Conservation (phyloP, 2,888 invertebrate genomes). For the Leucophora obtusa region DNA sequence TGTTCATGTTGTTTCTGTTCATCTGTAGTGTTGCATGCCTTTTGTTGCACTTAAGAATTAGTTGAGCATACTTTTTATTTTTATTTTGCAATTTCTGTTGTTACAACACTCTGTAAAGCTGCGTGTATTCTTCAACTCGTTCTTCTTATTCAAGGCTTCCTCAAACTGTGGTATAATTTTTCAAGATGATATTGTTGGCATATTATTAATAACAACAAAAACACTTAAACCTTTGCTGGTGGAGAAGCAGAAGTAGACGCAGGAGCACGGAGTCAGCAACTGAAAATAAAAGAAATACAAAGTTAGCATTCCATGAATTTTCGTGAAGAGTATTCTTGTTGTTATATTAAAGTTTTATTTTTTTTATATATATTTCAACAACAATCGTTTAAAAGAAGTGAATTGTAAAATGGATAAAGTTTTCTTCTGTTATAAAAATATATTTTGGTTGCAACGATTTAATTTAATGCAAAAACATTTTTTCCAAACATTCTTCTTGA, state of each 20-base stretch:
- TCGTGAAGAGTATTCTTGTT: slow-evolving; percentile 37
- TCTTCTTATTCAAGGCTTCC: slow-evolving; percentile 4
- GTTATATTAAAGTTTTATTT: slow-evolving; percentile 39
- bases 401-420: slow-evolving; percentile 48
- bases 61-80: slow-evolving; percentile 49
- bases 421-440: slow-evolving; percentile 11
- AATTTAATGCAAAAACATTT: slow-evolving; percentile 8
- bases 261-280: neutral
- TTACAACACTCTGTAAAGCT: slow-evolving; percentile 28
- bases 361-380: slow-evolving; percentile 23
- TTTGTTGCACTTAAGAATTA: slow-evolving; percentile 52
- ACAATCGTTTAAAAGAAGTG: slow-evolving; percentile 43
- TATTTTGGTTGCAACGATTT: slow-evolving; percentile 6
- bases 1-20: slow-evolving; percentile 7
- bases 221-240: slow-evolving; percentile 10
- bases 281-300: neutral
- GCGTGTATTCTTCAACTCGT: slow-evolving; percentile 37
- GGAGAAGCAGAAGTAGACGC: slow-evolving; percentile 9
- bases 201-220: slow-evolving; percentile 41
- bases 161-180: slow-evolving; percentile 32
- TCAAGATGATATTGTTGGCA: slow-evolving; percentile 56
- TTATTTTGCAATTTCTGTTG: neutral
- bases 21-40: slow-evolving; percentile 39
- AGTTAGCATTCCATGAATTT: slow-evolving; percentile 16
- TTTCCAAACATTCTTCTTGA: neutral